Conservation (phyloP, 2,797 vertebrate genomes). For the Scolopax bukidnonensis region DNA sequence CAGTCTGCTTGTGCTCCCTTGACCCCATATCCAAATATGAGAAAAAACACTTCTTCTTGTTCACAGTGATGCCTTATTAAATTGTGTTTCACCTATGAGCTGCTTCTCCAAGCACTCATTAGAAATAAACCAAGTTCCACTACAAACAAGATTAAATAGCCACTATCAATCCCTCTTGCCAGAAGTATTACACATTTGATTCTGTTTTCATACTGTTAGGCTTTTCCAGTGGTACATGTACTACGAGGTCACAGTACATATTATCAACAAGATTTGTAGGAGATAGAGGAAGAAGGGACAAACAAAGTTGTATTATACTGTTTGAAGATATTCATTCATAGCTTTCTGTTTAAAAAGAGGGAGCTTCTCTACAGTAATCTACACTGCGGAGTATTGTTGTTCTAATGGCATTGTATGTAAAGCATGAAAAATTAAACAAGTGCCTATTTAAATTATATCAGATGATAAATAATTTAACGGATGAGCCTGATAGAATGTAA, state of each 20-base stretch:
- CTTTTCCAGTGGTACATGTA: neutral
- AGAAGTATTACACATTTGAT: conserved; percentile 1
- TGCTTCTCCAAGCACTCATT: neutral
- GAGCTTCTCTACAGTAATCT: neutral
- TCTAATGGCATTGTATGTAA: neutral
- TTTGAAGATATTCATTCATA: neutral
- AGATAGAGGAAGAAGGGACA: neutral
- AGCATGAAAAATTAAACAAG: conserved; percentile 40
- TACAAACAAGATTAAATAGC: conserved; percentile 31
- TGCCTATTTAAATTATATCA: conserved; percentile 11
- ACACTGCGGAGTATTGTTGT: neutral
- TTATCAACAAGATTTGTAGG: neutral
- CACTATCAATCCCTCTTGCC: neutral
- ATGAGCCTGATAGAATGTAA: conserved; percentile 43
- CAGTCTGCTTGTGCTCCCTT: neutral
- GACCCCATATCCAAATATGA: neutral
- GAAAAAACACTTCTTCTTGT: neutral
- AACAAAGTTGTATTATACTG: neutral
- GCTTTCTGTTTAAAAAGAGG: neutral
- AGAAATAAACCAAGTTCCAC: neutral
- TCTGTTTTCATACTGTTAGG: neutral
- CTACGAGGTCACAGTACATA: neutral
- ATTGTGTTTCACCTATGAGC: neutral
- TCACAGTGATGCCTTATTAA: neutral
- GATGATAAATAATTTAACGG: conserved; percentile 47